Conservation (phyloP, 2,113 vertebrate genomes). For the Stercorarius parasiticus region DNA sequence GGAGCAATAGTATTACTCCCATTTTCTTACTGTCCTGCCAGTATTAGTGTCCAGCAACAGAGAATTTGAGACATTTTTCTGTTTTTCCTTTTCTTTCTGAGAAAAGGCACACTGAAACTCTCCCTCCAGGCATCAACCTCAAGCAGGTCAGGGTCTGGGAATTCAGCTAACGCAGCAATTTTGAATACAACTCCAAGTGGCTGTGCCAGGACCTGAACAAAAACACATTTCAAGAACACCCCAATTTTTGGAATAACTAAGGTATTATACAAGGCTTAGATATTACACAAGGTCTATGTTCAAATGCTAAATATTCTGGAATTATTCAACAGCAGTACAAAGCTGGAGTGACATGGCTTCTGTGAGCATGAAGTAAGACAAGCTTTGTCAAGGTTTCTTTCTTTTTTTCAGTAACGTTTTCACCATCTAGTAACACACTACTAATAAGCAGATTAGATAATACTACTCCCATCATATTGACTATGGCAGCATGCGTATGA, state of each 20-base stretch:
- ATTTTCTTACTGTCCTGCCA: conserved; percentile 56
- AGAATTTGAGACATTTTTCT: conserved; percentile 11
- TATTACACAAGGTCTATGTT: background rate
- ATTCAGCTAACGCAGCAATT: conserved; percentile 51
- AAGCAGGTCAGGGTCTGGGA: conserved; percentile 61
- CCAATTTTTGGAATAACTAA: conserved; percentile 23
- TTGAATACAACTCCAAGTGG: conserved; percentile 26
- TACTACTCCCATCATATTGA: background rate
- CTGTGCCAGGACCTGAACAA: conserved; percentile 56
- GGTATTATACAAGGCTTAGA: background rate
- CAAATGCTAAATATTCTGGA: background rate
- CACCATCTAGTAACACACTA: background rate
- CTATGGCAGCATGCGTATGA: background rate
- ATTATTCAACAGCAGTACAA: background rate
- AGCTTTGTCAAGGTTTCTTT: background rate
- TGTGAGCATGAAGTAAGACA: background rate
- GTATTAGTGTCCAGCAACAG: background rate
- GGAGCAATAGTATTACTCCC: conserved; percentile 14
- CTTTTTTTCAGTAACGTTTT: background rate
- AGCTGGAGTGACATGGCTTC: background rate
- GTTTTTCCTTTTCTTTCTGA: conserved; percentile 5
- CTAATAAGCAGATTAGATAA: background rate
- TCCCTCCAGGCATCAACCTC: conserved; percentile 16
- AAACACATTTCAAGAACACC: conserved; percentile 61
- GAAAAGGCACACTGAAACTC: conserved; percentile 1